A percentile compares a stretch with the other conserved stretches of the same genome.
Conservation (phyloP, 2,113 vertebrate genomes). For the Lepus europaeus region DNA sequence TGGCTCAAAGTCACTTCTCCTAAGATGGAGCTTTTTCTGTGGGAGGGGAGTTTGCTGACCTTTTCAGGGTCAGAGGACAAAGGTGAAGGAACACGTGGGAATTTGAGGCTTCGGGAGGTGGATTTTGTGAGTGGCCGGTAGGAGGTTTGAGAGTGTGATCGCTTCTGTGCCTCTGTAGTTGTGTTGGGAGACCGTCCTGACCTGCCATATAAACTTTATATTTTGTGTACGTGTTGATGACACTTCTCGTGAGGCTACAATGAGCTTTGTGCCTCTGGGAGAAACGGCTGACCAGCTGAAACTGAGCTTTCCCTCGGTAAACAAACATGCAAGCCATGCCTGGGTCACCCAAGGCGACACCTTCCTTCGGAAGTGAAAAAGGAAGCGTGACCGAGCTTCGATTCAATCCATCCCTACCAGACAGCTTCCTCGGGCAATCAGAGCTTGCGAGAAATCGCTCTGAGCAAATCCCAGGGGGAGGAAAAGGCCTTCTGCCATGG, state of each 20-base stretch:
- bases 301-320: background rate
- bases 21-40: background rate
- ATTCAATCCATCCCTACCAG: conserved; percentile 1
- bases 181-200: background rate
- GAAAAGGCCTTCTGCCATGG: background rate
- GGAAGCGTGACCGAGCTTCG: background rate
- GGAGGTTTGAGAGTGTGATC: background rate
- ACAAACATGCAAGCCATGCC: background rate
- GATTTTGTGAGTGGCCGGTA: background rate
- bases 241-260: background rate
- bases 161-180: background rate
- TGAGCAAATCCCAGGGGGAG: conserved; percentile 23
- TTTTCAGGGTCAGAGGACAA: background rate
- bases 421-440: conserved; percentile 3
- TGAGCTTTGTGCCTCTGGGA: conserved; percentile 43
- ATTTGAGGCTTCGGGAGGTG: background rate
- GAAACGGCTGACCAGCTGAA: conserved; percentile 1
- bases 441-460: conserved; percentile 38
- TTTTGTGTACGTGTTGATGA: conserved; percentile 28
- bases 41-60: background rate
- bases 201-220: background rate
- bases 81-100: background rate
- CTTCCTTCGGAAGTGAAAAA: conserved; percentile 58
- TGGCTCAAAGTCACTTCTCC: background rate
- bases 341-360: background rate